Base-by-base conservation (phyloP, 2,888 invertebrate species). In the Thymelicus sylvestris region DNA sequence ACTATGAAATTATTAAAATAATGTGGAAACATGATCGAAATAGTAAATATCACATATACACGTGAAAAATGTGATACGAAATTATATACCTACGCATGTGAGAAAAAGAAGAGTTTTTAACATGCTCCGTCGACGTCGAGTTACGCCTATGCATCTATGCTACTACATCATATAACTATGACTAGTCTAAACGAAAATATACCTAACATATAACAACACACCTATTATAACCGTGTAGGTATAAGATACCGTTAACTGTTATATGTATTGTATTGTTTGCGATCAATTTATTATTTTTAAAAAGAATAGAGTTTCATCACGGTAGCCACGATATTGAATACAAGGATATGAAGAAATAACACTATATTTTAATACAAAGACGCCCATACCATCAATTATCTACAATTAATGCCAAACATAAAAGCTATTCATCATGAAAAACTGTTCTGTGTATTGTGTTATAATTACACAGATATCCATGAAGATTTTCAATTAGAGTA, bases 231-330 rank as follows among this genome's bases (percentile, higher is more conserved):
- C 31, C 5, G 31, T 1, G 31, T 31, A 31, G 19, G 38, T 59
- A 38, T 38, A n/a, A 59, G 31, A 59, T 59, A 59, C 38, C 31
- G 59, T 59, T 60, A 39, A 60, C 39, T 60, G 59, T 15, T 41
- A 10, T 57, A 57, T 0, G n/a, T 47, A 48, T 31, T 15, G 31
- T 50, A 62, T 47, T 62, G 61, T 50, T 63, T 13, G n/a, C n/a
- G 6, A 38, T 38, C 10, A 77, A 77, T 69, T 73, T 76, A 73
- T 76, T 73, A 77, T 77, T 76, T 66, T 77, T 77, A 77, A 24
- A 80, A 86, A 86, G 81, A 88, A 85, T 84, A 79, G 75, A 74
- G 76, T 86, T 88, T 81, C 86, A 82, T 77, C 82, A 85, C 79
- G 74, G 73, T 76, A 77, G 10, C 75, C 64, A 67, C 65, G 70